Base-by-base conservation (phyloP, 2,888 invertebrate species). In the Diploptera punctata region DNA sequence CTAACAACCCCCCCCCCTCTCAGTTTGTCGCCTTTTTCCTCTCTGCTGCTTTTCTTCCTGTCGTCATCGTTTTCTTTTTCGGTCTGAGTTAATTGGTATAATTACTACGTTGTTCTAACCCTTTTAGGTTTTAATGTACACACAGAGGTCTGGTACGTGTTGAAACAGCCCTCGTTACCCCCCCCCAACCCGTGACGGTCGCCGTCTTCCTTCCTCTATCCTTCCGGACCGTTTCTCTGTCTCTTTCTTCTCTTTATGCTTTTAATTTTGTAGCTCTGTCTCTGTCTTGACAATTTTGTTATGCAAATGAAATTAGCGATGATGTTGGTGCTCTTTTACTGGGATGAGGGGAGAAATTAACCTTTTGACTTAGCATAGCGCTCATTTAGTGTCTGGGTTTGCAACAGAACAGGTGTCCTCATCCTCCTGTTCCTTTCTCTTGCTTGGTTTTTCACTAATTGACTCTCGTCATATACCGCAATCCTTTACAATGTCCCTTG, bases 251-350 rank as follows among this genome's bases (percentile, higher is more conserved):
- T 54, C 65, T 62, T 74, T 72, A 74, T 72, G 71, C 71, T 74
- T 74, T 74, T 74, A 74, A 74, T 74, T 74, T 74, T 71, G 71
- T 16, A 38, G 24, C 44, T 26, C 57, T 57, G 21, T 19, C 24
- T 65, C 44, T 43, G 18, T 18, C 65, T 52, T 24, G 65, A 47
- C 70, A 68, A 73, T 73, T 73, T 71, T 67, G 71, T 71, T 72
- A 75, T 75, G 75, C 72, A 75, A 75, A 75, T 75, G 72, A 73
- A 75, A 75, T 75, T 75, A 73, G 75, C 68, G 75, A 72, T 72
- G 71, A 73, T 75, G 72, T 73, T 68, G 29, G 29, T 47, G n/a
- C 61, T 38, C 38, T 38, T 61, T 21, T 7, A 18, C 47, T 5
- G 0, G 24, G 9, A 19, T 52, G 73, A 9, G 24, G 43, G 47